These are phyloP conservation scores for Istiophorus platypterus DNA, from an alignment of 2,113 vertebrate species.

Conservation along the genomic window DNA sequence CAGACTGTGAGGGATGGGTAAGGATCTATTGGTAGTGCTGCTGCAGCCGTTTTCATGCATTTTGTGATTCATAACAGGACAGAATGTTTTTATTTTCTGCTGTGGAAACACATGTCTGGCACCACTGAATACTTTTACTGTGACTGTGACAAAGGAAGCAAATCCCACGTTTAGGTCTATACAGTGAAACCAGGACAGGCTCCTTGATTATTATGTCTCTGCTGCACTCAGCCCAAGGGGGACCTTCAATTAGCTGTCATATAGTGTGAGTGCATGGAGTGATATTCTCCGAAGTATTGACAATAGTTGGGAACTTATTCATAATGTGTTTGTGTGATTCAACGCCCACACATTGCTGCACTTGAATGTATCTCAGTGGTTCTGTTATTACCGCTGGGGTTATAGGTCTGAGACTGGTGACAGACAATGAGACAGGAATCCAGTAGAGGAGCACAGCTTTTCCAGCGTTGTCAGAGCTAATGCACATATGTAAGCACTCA, in stretches of 20 bases:
- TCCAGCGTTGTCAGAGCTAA: conserved; percentile 53
- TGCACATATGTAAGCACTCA: conserved; percentile 16
- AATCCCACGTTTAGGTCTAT: conserved; percentile 64
- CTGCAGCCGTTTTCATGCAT: conserved; percentile 34
- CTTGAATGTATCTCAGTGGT: conserved; percentile 75
- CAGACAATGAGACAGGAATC: conserved; percentile 65
- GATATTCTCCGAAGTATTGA: conserved; percentile 71
- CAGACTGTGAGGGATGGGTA: conserved; percentile 48
- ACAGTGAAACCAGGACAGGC: conserved; percentile 76
- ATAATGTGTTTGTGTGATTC: conserved; percentile 77
- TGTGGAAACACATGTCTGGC: conserved; percentile 74
- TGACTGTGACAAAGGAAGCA: conserved; percentile 83
- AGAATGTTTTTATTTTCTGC: conserved; percentile 16
- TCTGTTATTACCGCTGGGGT: conserved; percentile 76
- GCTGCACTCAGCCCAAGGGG: conserved; percentile 83
- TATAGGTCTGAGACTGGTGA: conserved; percentile 66
- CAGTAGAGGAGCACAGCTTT: conserved; percentile 33
- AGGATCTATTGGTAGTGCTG: conserved; percentile 55
- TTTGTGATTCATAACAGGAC: conserved; percentile 45
- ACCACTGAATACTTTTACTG: conserved; percentile 79
- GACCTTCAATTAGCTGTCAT: conserved; percentile 82
- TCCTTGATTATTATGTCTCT: conserved; percentile 90
- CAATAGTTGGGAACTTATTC: conserved; percentile 68
- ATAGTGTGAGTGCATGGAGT: conserved; percentile 50
- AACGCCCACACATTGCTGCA: conserved; percentile 76